Evolutionary conservation across 2,888 invertebrate genomes (phyloP).

Genomic region (Cryptocheilus praepositus): DNA sequence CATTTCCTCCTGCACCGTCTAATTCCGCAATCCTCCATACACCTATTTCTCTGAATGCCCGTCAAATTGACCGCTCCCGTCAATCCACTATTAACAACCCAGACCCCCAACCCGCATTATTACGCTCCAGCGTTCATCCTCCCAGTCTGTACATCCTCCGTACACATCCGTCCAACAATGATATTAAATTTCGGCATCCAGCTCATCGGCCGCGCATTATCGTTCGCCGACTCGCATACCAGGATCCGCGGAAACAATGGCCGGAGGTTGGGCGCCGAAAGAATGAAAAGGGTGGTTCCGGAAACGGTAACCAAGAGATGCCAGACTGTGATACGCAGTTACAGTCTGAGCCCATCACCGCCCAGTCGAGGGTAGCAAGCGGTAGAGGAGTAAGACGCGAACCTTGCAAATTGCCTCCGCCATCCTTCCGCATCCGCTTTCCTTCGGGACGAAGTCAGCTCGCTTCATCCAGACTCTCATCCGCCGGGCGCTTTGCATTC

Average conservation of each 20-base stretch:
- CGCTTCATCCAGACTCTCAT: no score
- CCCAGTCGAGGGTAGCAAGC: neutral
- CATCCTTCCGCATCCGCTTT: conserved; percentile 25
- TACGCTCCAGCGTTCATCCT: no score
- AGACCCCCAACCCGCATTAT: no score
- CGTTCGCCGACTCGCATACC: neutral
- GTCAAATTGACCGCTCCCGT: no score
- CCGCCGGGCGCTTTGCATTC: neutral
- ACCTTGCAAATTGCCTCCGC: conserved; percentile 51
- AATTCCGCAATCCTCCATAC: no score
- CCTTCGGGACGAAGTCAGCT: conserved; percentile 23
- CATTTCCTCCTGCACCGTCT: no score
- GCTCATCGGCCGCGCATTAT: no score
- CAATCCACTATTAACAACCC: no score
- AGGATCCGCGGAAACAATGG: conserved; percentile 23
- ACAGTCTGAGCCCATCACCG: conserved; percentile 20
- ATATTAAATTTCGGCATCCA: no score
- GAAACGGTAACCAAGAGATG: conserved; percentile 41
- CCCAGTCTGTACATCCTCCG: no score
- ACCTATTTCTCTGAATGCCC: no score
- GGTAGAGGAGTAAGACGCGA: conserved; percentile 36
- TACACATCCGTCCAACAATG: no score
- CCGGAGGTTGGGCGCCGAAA: conserved; percentile 6
- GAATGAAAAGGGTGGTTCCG: conserved; percentile 36
- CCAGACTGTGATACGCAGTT: conserved; percentile 41